Percentiles rank a stretch among this genome's conserved stretches.
Conservation (phyloP, 1,140 invertebrate species). For the Drosophila mayri region DNA sequence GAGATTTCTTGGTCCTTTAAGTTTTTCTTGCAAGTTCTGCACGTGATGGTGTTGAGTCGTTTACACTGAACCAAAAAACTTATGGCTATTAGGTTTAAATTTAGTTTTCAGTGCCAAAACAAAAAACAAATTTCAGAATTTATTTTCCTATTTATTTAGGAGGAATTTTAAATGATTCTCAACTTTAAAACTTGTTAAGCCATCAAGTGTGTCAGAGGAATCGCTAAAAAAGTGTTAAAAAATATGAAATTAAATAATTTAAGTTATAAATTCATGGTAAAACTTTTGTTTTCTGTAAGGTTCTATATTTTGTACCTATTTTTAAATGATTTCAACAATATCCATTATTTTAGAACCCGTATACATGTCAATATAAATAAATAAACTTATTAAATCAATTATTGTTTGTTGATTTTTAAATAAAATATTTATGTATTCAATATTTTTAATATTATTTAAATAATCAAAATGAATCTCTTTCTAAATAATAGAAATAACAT, state of each 20-base stretch:
- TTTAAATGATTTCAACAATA: no score
- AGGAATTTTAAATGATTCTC: not conserved
- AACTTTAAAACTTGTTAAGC: not conserved
- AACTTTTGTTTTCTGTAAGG: no score
- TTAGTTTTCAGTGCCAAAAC: not conserved
- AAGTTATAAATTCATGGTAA: no score
- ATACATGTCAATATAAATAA: no score
- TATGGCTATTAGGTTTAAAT: not conserved
- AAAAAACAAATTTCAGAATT: no score
- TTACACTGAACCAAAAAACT: not conserved
- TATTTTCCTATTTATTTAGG: not conserved
- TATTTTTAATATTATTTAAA: not conserved
- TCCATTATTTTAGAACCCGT: no score
- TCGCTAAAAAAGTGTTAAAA: not conserved
- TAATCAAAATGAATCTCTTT: not conserved
- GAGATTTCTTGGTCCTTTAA: not conserved
- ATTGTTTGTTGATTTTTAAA: no score
- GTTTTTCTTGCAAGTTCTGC: not conserved
- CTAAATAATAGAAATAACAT: not conserved
- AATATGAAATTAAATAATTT: no score
- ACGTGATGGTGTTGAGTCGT: not conserved
- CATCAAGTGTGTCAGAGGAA: not conserved
- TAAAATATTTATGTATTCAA: no score
- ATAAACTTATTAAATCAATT: no score
- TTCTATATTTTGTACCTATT: no score